Evolutionary conservation across 2,888 invertebrate genomes (phyloP).

Genomic region (Rugalucina vietnamica): DNA sequence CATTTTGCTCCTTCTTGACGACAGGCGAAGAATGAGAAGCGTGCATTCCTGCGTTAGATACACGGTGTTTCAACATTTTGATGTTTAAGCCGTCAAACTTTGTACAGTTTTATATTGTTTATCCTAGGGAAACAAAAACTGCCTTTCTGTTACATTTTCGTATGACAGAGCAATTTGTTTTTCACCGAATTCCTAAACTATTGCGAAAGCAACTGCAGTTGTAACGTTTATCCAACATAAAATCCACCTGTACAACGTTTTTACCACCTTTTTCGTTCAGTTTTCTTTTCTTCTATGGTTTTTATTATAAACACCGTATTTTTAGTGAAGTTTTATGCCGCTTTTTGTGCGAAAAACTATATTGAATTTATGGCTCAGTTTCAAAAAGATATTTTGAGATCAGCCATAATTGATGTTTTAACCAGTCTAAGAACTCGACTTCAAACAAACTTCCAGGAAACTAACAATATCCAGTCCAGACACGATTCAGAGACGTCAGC

Average conservation of each 20-base stretch:
- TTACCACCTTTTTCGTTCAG: background rate
- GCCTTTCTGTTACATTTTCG: background rate
- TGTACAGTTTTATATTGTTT: background rate
- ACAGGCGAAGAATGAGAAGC: background rate
- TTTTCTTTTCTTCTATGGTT: background rate
- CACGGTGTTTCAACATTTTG: conserved; percentile 44
- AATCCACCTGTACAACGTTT: background rate
- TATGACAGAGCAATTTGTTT: background rate
- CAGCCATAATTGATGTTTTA: background rate
- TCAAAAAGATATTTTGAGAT: background rate
- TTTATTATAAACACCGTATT: background rate
- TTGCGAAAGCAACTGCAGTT: background rate
- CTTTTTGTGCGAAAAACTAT: background rate
- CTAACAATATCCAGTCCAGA: background rate
- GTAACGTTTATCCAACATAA: background rate
- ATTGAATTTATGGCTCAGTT: background rate
- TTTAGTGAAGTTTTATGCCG: background rate
- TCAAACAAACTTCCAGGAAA: background rate
- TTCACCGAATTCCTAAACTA: background rate
- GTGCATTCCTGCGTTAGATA: conserved; percentile 21
- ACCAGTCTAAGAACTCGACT: background rate
- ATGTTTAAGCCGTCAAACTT: background rate
- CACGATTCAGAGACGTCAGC: background rate
- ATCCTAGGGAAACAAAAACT: background rate
- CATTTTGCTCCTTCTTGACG: background rate